phyloP scores from a whole-genome alignment of 64 coral and sea anemone genomes.

The Acropora yongei region DNA sequence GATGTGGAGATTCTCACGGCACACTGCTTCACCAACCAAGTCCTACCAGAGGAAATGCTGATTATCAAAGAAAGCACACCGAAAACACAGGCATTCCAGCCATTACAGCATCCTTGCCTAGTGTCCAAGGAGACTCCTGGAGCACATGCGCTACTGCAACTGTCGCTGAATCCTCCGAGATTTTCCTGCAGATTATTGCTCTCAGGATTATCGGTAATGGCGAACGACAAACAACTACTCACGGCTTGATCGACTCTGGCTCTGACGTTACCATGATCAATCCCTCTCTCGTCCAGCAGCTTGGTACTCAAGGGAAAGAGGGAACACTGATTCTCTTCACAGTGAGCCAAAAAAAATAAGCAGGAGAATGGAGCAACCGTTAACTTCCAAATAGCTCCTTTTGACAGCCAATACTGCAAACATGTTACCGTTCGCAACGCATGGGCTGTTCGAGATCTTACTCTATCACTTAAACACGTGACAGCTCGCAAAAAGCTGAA shows the following conservation, averaged over 20 bases:
- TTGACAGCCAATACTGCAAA: not conserved
- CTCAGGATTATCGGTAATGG: constrained; percentile 8
- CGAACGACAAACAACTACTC: not conserved
- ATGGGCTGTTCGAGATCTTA: constrained; percentile 39
- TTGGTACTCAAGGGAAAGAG: constrained; percentile 5
- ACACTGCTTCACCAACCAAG: constrained; percentile 28
- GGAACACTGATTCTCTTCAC: constrained; percentile 16
- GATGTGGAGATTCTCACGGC: constrained; percentile 38
- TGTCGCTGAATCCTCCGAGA: constrained; percentile 15
- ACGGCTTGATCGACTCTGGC: constrained; percentile 41
- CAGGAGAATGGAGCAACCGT: not conserved
- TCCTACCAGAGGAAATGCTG: not conserved
- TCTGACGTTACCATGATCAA: constrained; percentile 23
- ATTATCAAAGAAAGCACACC: constrained; percentile 11
- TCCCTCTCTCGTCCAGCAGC: constrained; percentile 20
- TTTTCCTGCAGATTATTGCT: constrained; percentile 26
- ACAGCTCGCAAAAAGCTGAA: not conserved
- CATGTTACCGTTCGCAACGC: constrained; percentile 1
- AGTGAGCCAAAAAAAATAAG: constrained; percentile 3
- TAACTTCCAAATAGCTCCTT: not conserved
- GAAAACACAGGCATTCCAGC: not conserved
- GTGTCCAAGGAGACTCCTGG: not conserved
- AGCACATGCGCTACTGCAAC: not conserved
- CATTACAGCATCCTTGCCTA: not conserved
- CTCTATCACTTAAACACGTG: constrained; percentile 33